These are phyloP conservation scores for Dasysyrphus tricinctus DNA, from an alignment of 2,888 invertebrate genomes.

Conservation along the genomic window DNA sequence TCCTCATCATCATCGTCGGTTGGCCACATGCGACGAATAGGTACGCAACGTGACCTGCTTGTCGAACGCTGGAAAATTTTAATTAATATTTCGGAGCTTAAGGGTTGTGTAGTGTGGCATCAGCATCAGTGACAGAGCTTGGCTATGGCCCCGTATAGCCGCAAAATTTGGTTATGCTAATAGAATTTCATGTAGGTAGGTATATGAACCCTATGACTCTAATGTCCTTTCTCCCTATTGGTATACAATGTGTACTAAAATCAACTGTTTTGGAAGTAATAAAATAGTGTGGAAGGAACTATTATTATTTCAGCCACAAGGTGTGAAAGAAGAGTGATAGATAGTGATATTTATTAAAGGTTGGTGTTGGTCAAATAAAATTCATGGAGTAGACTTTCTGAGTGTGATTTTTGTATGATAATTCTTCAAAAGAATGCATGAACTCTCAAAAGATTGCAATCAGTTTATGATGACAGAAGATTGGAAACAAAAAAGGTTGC, in stretches of 20 bases:
- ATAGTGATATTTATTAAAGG: not conserved
- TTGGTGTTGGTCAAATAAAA: not conserved
- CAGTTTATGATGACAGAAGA: too few relatives aligned
- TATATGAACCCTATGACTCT: conserved; percentile 17
- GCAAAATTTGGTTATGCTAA: conserved; percentile 44
- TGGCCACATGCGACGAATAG: conserved; percentile 37
- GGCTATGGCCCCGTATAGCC: not conserved
- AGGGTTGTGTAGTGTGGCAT: conserved; percentile 34
- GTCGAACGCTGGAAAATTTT: conserved; percentile 62
- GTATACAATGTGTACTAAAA: not conserved
- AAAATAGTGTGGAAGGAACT: not conserved
- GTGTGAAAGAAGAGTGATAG: not conserved
- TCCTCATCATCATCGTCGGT: conserved; percentile 4
- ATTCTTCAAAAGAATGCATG: too few relatives aligned
- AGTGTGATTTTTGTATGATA: not conserved
- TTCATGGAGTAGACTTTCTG: not conserved
- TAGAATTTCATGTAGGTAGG: conserved; percentile 28
- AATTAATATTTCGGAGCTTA: conserved; percentile 61
- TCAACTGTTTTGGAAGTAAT: not conserved
- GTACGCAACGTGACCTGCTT: conserved; percentile 59
- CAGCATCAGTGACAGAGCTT: not conserved
- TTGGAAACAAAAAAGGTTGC: too few relatives aligned
- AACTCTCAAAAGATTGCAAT: too few relatives aligned
- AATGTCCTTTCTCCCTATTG: not conserved
- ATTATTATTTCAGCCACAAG: conserved; percentile 15